A percentile compares a stretch with the other conserved stretches of the same genome.
phyloP scores from a whole-genome alignment of 2,888 invertebrate species.

The Trichopoda pennipes region DNA sequence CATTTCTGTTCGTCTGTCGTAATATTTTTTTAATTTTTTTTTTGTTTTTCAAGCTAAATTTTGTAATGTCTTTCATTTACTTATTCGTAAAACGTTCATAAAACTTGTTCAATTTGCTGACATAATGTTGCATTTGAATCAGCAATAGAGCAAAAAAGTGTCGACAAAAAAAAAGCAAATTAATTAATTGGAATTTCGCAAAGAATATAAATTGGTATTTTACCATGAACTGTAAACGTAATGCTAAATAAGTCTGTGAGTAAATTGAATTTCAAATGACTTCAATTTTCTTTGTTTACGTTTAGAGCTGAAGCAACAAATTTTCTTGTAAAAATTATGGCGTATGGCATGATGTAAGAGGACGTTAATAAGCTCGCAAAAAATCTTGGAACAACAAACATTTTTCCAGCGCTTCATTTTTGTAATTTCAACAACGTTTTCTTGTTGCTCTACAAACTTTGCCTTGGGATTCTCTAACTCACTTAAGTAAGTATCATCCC shows the following conservation, averaged over 20 bases:
- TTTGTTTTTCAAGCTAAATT: not conserved
- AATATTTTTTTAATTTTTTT: not conserved
- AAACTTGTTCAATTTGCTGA: slow-evolving; percentile 37
- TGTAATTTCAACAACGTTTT: too few species aligned
- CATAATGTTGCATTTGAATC: slow-evolving; percentile 39
- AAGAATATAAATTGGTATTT: slow-evolving; percentile 18
- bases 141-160: slow-evolving; percentile 1
- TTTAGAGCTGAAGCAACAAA: too few species aligned
- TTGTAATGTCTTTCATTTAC: slow-evolving; percentile 2
- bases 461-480: too few species aligned
- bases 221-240: not conserved
- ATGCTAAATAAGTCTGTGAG: not conserved
- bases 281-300: not conserved
- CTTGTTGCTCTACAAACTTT: too few species aligned
- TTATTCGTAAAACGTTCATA: slow-evolving; percentile 48
- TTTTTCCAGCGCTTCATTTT: too few species aligned
- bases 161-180: slow-evolving; percentile 17
- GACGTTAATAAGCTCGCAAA: too few species aligned
- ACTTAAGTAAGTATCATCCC: too few species aligned
- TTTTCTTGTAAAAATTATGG: too few species aligned
- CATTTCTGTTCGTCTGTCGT: not conserved
- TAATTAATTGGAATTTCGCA: slow-evolving; percentile 13
- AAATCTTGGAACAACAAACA: too few species aligned
- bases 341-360: too few species aligned
- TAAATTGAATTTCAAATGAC: slow-evolving; percentile 11